These are phyloP conservation scores for Drosophila watanabei DNA, from an alignment of 1,140 invertebrate genomes.

Conservation along the genomic window DNA sequence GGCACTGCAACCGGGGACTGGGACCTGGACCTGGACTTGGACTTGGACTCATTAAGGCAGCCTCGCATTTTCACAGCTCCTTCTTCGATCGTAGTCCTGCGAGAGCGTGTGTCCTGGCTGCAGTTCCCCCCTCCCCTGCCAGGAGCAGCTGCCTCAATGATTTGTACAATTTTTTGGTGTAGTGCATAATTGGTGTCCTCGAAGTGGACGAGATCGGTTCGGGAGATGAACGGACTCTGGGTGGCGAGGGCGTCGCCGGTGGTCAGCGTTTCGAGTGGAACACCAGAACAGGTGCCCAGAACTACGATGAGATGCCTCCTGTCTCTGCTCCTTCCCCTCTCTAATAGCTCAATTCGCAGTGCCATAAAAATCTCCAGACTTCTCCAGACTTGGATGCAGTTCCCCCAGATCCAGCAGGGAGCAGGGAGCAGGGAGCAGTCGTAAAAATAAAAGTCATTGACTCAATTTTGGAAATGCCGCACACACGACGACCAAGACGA, in stretches of 20 bases:
- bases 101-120: slow-evolving; percentile 21
- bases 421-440: slow-evolving; percentile 24
- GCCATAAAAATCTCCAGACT: slow-evolving; percentile 49
- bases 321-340: not conserved
- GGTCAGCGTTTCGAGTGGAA: slow-evolving; percentile 31
- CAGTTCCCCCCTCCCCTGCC: not conserved
- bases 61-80: slow-evolving; percentile 24
- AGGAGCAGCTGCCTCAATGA: slow-evolving; percentile 47
- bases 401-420: not conserved
- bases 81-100: not conserved
- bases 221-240: slow-evolving; percentile 2
- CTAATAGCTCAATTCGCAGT: slow-evolving; percentile 78
- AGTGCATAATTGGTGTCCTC: slow-evolving; percentile 68
- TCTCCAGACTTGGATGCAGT: slow-evolving; percentile 14
- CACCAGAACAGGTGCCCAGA: slow-evolving; percentile 5
- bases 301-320: slow-evolving; percentile 1
- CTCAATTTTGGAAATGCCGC: slow-evolving; percentile 83
- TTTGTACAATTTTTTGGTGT: slow-evolving; percentile 62
- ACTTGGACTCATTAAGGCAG: slow-evolving; percentile 43
- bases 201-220: slow-evolving; percentile 38
- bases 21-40: not conserved
- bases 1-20: not conserved
- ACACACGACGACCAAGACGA: slow-evolving; percentile 61
- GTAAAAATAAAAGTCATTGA: slow-evolving; percentile 84
- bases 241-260: slow-evolving; percentile 25